Evolutionary conservation across 1,140 invertebrate genomes (phyloP).

Genomic region (Eueides isabella): DNA sequence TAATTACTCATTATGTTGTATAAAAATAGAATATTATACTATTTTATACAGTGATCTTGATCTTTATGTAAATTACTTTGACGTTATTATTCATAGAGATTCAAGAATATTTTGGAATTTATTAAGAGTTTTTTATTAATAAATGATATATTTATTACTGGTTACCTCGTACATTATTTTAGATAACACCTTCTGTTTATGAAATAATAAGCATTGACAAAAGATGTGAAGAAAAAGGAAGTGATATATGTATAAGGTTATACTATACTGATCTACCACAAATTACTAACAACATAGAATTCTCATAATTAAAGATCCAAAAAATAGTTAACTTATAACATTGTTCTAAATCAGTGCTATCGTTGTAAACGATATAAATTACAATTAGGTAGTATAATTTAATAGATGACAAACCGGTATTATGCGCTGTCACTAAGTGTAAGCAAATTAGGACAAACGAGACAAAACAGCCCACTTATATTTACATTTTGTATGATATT

Average conservation of each 20-base stretch:
- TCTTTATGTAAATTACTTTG: slow-evolving; percentile 2
- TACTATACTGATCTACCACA: background rate
- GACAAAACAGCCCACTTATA: background rate
- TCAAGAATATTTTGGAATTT: background rate
- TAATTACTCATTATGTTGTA: slow-evolving; percentile 10
- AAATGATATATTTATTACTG: background rate
- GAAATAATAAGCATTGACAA: background rate
- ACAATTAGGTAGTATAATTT: background rate
- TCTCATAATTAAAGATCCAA: background rate
- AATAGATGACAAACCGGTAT: background rate
- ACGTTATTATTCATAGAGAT: background rate
- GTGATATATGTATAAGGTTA: background rate
- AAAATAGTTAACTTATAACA: background rate
- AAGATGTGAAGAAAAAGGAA: too few species aligned
- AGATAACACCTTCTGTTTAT: background rate
- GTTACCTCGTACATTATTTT: background rate
- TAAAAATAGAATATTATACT: slow-evolving; percentile 10
- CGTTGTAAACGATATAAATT: background rate
- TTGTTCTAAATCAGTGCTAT: background rate
- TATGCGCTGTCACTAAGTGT: background rate
- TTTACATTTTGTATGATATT: background rate
- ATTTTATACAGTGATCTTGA: slow-evolving; percentile 1
- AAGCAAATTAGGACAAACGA: slow-evolving; percentile 5
- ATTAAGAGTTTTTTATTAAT: background rate
- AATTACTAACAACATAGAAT: background rate